phyloP scores from a whole-genome alignment of 2,113 vertebrate genomes.

The Pluvianellus socialis region DNA sequence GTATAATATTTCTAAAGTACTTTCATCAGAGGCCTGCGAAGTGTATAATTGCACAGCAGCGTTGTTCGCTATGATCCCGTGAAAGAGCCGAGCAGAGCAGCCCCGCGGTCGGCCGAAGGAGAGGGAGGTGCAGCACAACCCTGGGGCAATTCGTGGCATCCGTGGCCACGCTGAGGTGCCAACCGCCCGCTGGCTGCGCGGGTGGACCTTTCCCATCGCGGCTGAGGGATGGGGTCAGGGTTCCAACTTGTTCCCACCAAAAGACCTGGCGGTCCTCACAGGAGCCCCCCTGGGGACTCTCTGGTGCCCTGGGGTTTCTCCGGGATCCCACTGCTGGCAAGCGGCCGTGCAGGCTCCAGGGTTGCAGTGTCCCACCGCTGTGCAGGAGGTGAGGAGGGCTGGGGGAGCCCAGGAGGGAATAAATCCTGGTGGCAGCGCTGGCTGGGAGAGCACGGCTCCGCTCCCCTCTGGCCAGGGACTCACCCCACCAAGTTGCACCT shows the following conservation, averaged over 20 bases:
- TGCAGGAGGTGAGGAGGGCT: neutral
- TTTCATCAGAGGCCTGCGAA: conserved; percentile 36
- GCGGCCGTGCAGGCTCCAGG: neutral
- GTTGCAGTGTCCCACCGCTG: neutral
- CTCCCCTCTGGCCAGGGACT: neutral
- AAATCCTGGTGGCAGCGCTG: neutral
- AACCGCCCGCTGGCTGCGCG: accelerated
- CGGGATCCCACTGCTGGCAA: neutral
- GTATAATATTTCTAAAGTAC: conserved; percentile 42
- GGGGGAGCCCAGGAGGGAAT: neutral
- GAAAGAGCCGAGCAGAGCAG: neutral
- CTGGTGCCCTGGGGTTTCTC: neutral
- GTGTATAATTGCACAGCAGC: conserved; percentile 29
- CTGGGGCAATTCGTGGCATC: neutral
- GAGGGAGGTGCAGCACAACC: neutral
- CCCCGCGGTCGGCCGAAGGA: neutral
- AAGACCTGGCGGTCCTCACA: accelerated
- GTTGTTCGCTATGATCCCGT: neutral
- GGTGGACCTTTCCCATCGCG: accelerated
- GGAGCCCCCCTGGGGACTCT: neutral
- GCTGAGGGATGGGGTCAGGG: neutral
- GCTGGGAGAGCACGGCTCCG: accelerated
- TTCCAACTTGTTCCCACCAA: accelerated
- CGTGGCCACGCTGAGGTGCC: accelerated
- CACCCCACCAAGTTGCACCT: accelerated